Base-by-base conservation (phyloP, 2,797 vertebrate genomes). In the Cossypha caffra region DNA sequence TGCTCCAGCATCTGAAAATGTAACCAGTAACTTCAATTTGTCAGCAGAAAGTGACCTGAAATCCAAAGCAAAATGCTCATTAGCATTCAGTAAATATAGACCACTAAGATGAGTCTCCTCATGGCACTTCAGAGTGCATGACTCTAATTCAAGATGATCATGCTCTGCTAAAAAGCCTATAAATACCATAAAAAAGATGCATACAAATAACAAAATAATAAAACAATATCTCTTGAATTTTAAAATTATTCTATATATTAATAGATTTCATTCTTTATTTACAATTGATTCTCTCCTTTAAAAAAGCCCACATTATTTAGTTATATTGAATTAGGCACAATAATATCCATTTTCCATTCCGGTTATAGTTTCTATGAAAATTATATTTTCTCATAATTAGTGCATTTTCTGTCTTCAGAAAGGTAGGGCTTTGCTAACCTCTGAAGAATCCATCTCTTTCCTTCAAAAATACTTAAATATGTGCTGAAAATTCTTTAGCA, bases 81-180 rank as follows among this genome's bases (percentile, higher is more conserved):
- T 90, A 77, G 45, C 50, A 42, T 21, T 92, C 66, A n/a, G 43
- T 62, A 92, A 90, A 93, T 81, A 66, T 25, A 93, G 80, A 69
- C 77, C 25, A 62, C 23, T 61, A 67, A 77, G 38, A 77, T 21
- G 19, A 81, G 23, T 76, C 43, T 93, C 33, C 67, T 94, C 68
- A 62, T 85, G 74, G 33, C 47, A 62, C 55, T 87, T 95, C 37
- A 74, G 47, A 51, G 9, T 62, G 35, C n/a, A 58, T 72, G 48
- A 77, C 33, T 76, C 10, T 86, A 81, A 72, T 75, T 84, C 58
- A 64, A 86, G 62, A 81, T 45, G 15, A 37, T 92, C 40, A 26
- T 61, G 7, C 18, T 66, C 48, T 82, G 62, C 51, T 51, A 90
- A 86, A 90, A 85, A 33, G 9, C 29, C 43, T 88, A 69, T 55